These are phyloP conservation scores for Microplitis mediator DNA, from an alignment of 1,140 invertebrate genomes.

Conservation along the genomic window DNA sequence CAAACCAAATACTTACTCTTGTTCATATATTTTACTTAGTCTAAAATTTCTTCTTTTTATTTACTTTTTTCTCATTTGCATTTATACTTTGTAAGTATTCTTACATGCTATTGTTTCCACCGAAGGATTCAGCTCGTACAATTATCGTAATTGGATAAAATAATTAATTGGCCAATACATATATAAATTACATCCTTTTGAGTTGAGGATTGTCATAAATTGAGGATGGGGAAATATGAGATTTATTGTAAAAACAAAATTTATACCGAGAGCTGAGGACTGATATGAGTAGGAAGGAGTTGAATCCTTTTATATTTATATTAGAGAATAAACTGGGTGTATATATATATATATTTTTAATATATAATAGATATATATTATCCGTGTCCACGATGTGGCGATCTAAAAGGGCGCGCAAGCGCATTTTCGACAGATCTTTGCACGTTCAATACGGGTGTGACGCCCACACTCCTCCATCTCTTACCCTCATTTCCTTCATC, in stretches of 20 bases:
- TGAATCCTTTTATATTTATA: neutral
- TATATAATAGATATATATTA: neutral
- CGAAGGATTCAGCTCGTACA: slow-evolving; percentile 24
- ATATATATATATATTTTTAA: neutral
- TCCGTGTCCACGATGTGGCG: slow-evolving; percentile 1
- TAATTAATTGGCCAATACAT: neutral
- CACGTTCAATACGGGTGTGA: slow-evolving; percentile 29
- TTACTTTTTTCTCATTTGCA: neutral
- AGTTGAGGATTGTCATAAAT: too few species aligned
- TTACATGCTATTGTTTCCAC: slow-evolving; percentile 18
- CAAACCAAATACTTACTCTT: slow-evolving; percentile 1
- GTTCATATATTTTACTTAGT: neutral
- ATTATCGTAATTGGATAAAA: neutral
- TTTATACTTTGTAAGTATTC: neutral
- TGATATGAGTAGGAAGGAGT: neutral
- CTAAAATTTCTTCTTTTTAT: neutral
- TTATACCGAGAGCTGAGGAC: too few species aligned
- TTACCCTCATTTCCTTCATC: neutral
- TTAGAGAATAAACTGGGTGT: neutral
- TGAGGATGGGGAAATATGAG: too few species aligned
- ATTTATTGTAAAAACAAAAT: too few species aligned
- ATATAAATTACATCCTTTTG: too few species aligned
- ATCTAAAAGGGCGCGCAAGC: slow-evolving; percentile 17
- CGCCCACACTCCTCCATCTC: slow-evolving; percentile 6
- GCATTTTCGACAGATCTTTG: slow-evolving; percentile 25